Conservation (phyloP, 2,113 vertebrate species). For the Lepus europaeus region DNA sequence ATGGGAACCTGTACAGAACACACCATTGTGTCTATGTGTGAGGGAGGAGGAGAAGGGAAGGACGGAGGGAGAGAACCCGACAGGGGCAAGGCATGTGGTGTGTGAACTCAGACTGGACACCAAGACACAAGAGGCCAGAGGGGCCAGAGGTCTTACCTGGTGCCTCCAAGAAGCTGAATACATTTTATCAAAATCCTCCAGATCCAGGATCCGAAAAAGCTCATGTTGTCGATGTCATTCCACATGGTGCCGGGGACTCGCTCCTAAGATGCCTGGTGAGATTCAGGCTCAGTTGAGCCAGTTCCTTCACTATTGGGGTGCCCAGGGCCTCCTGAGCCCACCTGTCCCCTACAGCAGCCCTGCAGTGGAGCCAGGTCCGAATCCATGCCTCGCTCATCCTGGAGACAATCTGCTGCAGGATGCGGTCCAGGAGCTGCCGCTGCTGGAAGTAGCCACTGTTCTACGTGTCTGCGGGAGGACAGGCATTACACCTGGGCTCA, state of each 20-base stretch:
- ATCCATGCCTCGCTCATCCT: slow-evolving; percentile 96
- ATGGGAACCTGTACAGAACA: neutral
- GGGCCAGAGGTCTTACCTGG: slow-evolving; percentile 85
- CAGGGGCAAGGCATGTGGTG: neutral
- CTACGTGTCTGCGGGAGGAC: slow-evolving; percentile 91
- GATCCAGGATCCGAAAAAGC: slow-evolving; percentile 95
- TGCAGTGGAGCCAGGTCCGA: slow-evolving; percentile 94
- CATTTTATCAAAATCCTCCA: slow-evolving; percentile 98
- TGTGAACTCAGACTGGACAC: neutral
- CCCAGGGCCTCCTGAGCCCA: slow-evolving; percentile 19
- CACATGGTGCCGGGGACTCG: slow-evolving; percentile 95
- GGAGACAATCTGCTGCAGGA: slow-evolving; percentile 97
- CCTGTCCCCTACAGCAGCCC: neutral
- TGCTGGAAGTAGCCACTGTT: slow-evolving; percentile 94
- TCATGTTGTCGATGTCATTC: slow-evolving; percentile 96
- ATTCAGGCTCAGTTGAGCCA: neutral
- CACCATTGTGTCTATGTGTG: neutral
- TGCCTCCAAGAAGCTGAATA: slow-evolving; percentile 98
- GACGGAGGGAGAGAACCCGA: too few relatives aligned
- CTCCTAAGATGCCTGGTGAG: slow-evolving; percentile 87
- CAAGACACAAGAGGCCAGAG: neutral
- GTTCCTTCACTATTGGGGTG: neutral
- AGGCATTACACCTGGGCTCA: neutral
- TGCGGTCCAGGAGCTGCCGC: slow-evolving; percentile 97
- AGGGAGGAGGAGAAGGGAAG: neutral